A percentile compares a stretch with the other conserved stretches of the same genome.
phyloP scores from a whole-genome alignment of 2,113 vertebrate species.

The Saguinus imperator region DNA sequence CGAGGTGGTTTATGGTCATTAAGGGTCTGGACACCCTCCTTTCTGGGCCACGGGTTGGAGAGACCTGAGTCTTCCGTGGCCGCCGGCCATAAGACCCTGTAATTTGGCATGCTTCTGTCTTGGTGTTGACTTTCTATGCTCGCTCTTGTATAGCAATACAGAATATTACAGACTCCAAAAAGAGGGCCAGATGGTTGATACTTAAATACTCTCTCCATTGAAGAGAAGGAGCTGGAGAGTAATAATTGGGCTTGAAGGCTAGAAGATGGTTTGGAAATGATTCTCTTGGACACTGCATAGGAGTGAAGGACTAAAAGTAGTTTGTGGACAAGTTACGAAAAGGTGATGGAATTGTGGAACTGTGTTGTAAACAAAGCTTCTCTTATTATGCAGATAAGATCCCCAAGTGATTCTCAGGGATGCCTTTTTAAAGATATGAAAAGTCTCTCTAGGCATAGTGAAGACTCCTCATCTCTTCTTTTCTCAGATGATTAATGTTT shows the following conservation, averaged over 20 bases:
- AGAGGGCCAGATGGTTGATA: not conserved
- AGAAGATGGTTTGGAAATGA: not conserved
- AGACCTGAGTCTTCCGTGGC: no score
- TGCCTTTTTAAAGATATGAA: not conserved
- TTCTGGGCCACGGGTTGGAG: no score
- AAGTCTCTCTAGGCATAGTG: not conserved
- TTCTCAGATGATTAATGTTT: not conserved
- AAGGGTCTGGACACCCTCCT: no score
- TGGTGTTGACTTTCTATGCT: no score
- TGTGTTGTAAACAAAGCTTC: not conserved
- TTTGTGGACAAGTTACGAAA: not conserved
- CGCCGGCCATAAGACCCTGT: no score
- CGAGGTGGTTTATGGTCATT: no score
- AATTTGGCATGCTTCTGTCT: no score
- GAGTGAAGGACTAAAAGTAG: not conserved
- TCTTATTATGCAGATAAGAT: not conserved
- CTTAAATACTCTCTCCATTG: not conserved
- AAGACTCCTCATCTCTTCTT: not conserved
- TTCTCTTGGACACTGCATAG: not conserved
- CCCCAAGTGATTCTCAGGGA: not conserved
- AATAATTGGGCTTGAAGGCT: not conserved
- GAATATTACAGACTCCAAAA: not conserved
- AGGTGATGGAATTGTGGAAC: not conserved
- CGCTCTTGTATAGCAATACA: not conserved
- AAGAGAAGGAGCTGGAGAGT: not conserved